Conservation (phyloP, 2,797 vertebrate species). For the Sylvilagus floridanus region DNA sequence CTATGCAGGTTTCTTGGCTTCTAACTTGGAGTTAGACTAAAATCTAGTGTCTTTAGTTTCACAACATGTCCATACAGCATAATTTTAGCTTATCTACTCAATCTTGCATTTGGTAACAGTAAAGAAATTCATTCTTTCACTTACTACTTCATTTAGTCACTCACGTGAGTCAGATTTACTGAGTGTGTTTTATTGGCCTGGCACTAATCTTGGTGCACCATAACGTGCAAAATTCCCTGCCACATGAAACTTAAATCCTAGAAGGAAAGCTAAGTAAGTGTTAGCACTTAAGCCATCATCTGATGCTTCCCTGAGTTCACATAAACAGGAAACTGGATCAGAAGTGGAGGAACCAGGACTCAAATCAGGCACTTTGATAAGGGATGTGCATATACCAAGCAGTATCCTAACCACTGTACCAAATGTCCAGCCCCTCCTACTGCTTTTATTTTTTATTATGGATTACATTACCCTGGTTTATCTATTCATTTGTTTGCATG, state of each 20-base stretch:
- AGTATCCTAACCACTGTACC: too few species aligned
- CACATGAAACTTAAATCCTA: not conserved
- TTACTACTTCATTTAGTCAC: not conserved
- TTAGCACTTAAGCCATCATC: not conserved
- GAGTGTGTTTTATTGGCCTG: not conserved
- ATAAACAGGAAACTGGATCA: too few species aligned
- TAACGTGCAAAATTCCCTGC: not conserved
- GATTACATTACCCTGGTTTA: not conserved
- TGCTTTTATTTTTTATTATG: not conserved
- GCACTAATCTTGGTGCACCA: not conserved
- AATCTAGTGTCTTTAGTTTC: not conserved
- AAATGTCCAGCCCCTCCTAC: not conserved
- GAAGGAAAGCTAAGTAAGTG: not conserved
- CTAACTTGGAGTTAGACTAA: conserved; percentile 12
- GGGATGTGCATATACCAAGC: too few species aligned
- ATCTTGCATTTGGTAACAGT: not conserved
- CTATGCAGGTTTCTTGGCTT: not conserved
- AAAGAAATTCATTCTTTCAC: not conserved
- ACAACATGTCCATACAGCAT: not conserved
- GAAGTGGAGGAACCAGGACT: too few species aligned
- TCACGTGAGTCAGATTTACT: not conserved
- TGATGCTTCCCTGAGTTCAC: too few species aligned
- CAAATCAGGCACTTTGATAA: too few species aligned
- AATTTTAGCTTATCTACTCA: not conserved
- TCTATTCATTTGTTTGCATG: not conserved